A percentile compares a stretch with the other conserved stretches of the same genome.
Conservation (phyloP, 2,113 vertebrate species). For the Diadophis punctatus region DNA sequence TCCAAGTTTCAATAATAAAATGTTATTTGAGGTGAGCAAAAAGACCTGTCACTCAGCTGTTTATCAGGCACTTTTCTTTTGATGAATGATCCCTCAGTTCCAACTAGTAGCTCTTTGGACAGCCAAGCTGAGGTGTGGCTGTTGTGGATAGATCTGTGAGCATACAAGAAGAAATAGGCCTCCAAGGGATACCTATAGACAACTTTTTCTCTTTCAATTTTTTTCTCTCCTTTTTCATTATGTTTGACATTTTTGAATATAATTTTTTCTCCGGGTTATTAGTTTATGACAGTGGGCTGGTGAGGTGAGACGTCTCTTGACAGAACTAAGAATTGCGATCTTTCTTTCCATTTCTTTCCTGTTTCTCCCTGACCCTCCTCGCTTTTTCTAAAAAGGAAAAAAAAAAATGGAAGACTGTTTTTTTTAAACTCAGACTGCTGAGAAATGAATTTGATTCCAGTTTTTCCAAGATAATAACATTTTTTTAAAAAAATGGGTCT, state of each 20-base stretch:
- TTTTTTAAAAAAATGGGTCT: not conserved
- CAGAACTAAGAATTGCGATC: conserved; percentile 11
- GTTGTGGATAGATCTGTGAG: conserved; percentile 18
- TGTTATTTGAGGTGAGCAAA: conserved; percentile 53
- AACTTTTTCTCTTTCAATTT: not conserved
- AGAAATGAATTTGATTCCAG: not conserved
- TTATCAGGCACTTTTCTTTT: conserved; percentile 39
- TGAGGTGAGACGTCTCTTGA: conserved; percentile 27
- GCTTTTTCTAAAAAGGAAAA: not conserved
- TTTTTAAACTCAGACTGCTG: conserved; percentile 10
- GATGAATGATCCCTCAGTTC: conserved; percentile 33
- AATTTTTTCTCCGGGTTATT: conserved; percentile 23
- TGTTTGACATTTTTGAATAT: conserved; percentile 36
- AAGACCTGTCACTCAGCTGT: conserved; percentile 38
- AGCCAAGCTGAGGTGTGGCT: not conserved
- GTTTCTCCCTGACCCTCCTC: not conserved
- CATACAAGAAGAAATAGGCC: not conserved
- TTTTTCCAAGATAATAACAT: not conserved
- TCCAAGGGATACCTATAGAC: not conserved
- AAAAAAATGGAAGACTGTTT: not conserved
- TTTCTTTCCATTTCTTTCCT: conserved; percentile 1
- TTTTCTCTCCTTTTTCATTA: conserved; percentile 31
- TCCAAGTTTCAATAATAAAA: conserved; percentile 46
- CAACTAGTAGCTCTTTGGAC: not conserved
- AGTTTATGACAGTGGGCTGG: conserved; percentile 25